Evolutionary conservation across 2,797 vertebrate species (phyloP).

Genomic region (Ara ararauna): DNA sequence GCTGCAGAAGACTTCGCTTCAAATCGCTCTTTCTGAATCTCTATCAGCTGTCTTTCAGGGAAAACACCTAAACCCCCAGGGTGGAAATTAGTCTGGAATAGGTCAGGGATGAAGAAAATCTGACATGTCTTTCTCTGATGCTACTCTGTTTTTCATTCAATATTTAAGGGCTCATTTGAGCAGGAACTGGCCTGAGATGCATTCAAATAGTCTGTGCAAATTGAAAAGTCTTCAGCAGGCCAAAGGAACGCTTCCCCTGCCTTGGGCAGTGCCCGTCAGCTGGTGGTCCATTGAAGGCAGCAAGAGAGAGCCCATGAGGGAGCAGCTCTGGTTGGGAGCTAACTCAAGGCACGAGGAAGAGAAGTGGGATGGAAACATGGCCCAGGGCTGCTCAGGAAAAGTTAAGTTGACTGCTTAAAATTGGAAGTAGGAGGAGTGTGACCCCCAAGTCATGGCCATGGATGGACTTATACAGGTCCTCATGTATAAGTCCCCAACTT

Average conservation of each 20-base stretch:
- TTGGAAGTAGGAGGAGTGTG: not conserved
- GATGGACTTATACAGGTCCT: not conserved
- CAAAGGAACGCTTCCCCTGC: not conserved
- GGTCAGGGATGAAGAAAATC: conserved; percentile 26
- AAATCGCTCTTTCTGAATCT: not conserved
- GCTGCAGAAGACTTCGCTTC: not conserved
- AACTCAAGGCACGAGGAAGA: not conserved
- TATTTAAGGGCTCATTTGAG: not conserved
- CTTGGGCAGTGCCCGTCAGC: not conserved
- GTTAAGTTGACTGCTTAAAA: not conserved
- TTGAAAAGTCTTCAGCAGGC: not conserved
- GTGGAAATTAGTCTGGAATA: conserved; percentile 18
- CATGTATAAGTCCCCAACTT: not conserved
- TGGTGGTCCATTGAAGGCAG: not conserved
- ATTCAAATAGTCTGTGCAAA: not conserved
- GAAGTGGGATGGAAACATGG: not conserved
- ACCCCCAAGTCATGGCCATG: not conserved
- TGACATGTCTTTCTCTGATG: not conserved
- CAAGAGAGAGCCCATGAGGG: not conserved
- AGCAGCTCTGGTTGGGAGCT: not conserved
- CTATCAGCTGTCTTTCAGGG: not conserved
- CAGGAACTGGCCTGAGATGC: not conserved
- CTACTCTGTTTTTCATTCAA: not conserved
- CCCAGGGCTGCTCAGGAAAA: not conserved
- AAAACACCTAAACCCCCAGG: not conserved